Conservation (phyloP, 2,888 invertebrate species). For the Scelioninae gen. 2 region DNA sequence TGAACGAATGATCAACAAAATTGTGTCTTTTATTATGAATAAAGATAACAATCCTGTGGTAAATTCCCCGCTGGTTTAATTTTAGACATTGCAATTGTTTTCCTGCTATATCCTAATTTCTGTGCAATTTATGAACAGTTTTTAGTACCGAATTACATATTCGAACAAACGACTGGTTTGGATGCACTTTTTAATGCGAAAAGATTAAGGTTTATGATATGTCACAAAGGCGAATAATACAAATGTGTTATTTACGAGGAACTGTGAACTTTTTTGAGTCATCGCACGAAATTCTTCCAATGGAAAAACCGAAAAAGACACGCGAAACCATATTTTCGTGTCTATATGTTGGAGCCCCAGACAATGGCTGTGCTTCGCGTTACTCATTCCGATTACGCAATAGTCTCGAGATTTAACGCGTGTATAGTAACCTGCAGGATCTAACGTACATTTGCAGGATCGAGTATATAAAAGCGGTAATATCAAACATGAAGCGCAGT, state of each 20-base stretch:
- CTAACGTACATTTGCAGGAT: conserved; percentile 61
- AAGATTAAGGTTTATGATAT: conserved; percentile 35
- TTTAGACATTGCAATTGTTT: conserved; percentile 6
- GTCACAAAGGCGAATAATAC: conserved; percentile 18
- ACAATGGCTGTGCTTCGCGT: conserved; percentile 50
- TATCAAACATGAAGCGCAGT: conserved; percentile 67
- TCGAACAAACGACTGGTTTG: conserved; percentile 37
- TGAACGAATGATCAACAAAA: too few species aligned
- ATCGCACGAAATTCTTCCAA: conserved; percentile 33
- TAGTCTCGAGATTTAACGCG: conserved; percentile 61
- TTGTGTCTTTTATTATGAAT: too few species aligned
- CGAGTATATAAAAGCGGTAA: conserved; percentile 70
- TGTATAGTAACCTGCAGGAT: conserved; percentile 59
- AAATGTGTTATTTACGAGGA: conserved; percentile 22
- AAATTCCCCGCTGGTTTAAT: background rate
- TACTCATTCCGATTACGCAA: conserved; percentile 64
- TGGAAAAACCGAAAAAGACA: conserved; percentile 64
- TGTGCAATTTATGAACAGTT: conserved; percentile 14
- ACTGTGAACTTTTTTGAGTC: conserved; percentile 30
- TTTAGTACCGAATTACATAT: conserved; percentile 22
- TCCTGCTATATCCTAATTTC: conserved; percentile 22
- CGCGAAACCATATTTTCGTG: conserved; percentile 31
- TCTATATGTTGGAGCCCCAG: conserved; percentile 37
- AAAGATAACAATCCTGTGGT: too few species aligned
- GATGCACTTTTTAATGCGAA: conserved; percentile 36